phyloP scores from a whole-genome alignment of 2,888 invertebrate genomes.

The Ochropacha duplaris region DNA sequence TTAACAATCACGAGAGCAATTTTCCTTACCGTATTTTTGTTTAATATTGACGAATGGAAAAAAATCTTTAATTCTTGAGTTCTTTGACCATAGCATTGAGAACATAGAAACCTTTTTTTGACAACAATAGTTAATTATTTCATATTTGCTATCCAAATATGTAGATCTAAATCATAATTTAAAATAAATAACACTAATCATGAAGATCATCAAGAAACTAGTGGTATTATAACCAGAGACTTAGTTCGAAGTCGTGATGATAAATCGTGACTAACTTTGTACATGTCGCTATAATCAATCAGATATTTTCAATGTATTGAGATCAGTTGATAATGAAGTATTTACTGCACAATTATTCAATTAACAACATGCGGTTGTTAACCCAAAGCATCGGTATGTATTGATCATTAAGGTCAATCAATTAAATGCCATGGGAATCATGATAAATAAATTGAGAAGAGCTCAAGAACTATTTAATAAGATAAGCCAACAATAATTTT shows the following conservation, averaged over 20 bases:
- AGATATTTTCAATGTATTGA: background rate
- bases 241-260: background rate
- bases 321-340: background rate
- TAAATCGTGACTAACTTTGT: background rate
- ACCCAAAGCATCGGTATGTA: background rate
- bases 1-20: constrained; percentile 3
- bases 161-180: background rate
- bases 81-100: background rate
- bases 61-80: background rate
- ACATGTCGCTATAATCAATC: background rate
- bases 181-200: background rate
- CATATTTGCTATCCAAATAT: too few species aligned
- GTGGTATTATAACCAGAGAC: background rate
- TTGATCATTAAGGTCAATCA: background rate
- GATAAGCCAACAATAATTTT: background rate
- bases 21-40: background rate
- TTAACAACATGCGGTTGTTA: background rate
- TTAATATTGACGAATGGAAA: background rate
- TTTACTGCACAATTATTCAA: background rate
- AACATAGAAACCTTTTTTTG: background rate
- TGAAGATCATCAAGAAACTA: background rate
- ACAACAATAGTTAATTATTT: background rate
- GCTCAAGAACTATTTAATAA: background rate
- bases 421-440: background rate
- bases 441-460: background rate